A percentile compares a stretch with the other conserved stretches of the same genome.
These are phyloP conservation scores for Tridacna crocea DNA, from an alignment of 2,888 invertebrate species.

Conservation along the genomic window DNA sequence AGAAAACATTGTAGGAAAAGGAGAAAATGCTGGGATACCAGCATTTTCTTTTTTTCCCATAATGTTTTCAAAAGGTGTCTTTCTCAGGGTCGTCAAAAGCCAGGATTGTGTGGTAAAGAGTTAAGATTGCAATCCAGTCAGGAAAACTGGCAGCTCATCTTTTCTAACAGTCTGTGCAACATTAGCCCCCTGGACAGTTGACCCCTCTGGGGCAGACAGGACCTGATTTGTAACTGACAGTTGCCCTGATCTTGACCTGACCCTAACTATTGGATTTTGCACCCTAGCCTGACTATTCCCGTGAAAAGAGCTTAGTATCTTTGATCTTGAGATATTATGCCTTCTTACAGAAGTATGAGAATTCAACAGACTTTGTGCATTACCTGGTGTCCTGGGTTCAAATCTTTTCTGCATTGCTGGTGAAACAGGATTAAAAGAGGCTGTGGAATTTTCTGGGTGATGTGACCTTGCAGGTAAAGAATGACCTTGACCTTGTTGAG, in stretches of 20 bases:
- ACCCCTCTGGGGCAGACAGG: background rate
- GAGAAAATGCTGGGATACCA: too few species aligned
- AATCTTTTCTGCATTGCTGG: background rate
- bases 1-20: too few species aligned
- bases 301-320: background rate
- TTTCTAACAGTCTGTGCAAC: background rate
- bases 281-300: background rate
- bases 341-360: background rate
- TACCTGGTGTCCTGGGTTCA: background rate
- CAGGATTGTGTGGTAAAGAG: too few species aligned
- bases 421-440: too few species aligned
- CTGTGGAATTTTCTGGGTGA: background rate
- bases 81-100: too few species aligned
- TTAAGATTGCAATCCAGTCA: constrained; percentile 5
- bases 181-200: background rate
- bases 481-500: background rate
- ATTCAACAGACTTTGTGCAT: background rate
- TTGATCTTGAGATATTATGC: background rate
- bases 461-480: background rate
- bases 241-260: background rate
- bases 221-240: background rate
- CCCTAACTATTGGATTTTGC: background rate
- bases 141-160: background rate
- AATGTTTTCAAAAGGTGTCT: too few species aligned
- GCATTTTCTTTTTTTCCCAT: too few species aligned